Evolutionary conservation across 1,140 invertebrate genomes (phyloP).

Genomic region (Rhagoletis pomonella): DNA sequence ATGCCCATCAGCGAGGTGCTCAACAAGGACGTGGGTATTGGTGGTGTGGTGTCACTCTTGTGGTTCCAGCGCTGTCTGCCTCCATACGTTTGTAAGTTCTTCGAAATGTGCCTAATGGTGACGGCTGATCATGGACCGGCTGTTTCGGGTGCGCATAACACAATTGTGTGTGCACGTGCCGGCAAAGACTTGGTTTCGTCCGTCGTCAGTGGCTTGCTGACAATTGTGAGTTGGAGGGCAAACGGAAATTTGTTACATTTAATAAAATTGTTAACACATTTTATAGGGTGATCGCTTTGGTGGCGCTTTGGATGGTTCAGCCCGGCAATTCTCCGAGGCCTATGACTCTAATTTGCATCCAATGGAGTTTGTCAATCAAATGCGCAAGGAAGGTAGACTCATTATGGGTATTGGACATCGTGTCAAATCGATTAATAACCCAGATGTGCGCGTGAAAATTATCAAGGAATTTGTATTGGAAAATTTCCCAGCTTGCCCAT

Average conservation of each 20-base stretch:
- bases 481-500: constrained; percentile 93
- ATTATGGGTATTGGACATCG: constrained; percentile 99
- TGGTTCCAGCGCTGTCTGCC: constrained; percentile 99
- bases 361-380: constrained; percentile 99
- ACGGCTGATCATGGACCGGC: constrained; percentile 99
- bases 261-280: neutral
- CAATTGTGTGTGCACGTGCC: constrained; percentile 98
- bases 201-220: constrained; percentile 96
- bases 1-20: constrained; percentile 98
- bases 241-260: neutral
- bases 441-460: constrained; percentile 97
- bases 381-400: constrained; percentile 96
- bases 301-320: constrained; percentile 97
- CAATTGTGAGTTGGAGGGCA: constrained; percentile 87
- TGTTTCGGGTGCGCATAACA: constrained; percentile 99
- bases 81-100: constrained; percentile 95
- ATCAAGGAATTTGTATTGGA: constrained; percentile 97
- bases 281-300: constrained; percentile 97
- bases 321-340: constrained; percentile 96
- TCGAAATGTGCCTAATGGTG: constrained; percentile 99
- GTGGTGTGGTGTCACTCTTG: constrained; percentile 96
- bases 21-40: constrained; percentile 94
- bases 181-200: constrained; percentile 99
- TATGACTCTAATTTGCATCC: constrained; percentile 95
- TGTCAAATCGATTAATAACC: constrained; percentile 99